These are phyloP conservation scores for Sminthopsis crassicaudata DNA, from an alignment of 2,113 vertebrate species.

Conservation along the genomic window DNA sequence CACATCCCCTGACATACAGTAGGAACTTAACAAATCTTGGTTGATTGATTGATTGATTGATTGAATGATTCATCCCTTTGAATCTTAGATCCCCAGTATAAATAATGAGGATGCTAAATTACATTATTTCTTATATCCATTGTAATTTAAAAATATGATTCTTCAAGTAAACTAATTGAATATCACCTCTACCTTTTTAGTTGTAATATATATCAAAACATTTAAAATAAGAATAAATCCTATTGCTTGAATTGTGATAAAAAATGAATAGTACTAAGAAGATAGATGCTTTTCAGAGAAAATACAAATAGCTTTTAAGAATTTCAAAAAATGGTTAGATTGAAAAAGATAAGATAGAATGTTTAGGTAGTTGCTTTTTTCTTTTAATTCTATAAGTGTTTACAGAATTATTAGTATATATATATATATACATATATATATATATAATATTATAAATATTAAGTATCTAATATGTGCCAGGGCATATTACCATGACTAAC, in stretches of 20 bases:
- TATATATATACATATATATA: too few species aligned
- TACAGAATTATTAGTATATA: too few species aligned
- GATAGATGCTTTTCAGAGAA: neutral
- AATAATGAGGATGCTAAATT: neutral
- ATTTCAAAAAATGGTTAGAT: constrained; percentile 16
- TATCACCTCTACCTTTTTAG: neutral
- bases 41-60: neutral
- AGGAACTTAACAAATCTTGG: neutral
- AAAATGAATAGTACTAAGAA: neutral
- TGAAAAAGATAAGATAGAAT: neutral
- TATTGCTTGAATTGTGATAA: neutral
- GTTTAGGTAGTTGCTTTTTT: constrained; percentile 24
- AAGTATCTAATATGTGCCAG: neutral
- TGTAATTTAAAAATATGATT: neutral
- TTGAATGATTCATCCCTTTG: too few species aligned
- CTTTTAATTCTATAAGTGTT: neutral
- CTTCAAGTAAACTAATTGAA: neutral
- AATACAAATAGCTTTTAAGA: neutral
- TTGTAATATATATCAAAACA: neutral
- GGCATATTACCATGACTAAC: neutral
- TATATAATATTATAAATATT: neutral
- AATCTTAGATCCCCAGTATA: too few species aligned
- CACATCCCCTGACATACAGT: neutral
- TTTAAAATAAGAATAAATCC: constrained; percentile 51
- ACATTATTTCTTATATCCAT: neutral